phyloP scores from a whole-genome alignment of 2,113 vertebrate species.

The Dipodomys stephensi region DNA sequence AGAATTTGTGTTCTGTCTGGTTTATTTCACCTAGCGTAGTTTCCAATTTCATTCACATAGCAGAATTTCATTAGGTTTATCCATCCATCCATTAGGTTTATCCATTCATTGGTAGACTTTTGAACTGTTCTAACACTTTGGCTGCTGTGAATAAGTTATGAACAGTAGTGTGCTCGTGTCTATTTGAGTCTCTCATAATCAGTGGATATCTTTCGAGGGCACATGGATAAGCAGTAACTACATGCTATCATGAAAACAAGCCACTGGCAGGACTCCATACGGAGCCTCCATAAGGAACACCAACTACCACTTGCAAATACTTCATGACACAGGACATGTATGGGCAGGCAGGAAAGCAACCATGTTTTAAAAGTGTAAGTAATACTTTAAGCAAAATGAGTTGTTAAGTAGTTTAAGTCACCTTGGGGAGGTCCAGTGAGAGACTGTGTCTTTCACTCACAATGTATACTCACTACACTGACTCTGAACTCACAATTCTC shows the following conservation, averaged over 20 bases:
- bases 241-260: neutral
- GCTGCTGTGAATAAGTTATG: neutral
- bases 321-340: too few species aligned
- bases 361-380: too few species aligned
- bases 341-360: neutral
- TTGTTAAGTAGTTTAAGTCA: neutral
- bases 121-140: neutral
- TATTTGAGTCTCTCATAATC: neutral
- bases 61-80: neutral
- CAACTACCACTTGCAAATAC: fast-evolving
- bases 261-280: fast-evolving
- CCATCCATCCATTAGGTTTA: neutral
- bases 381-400: neutral
- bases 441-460: too few species aligned
- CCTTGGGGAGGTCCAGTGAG: too few species aligned
- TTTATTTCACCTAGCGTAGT: neutral
- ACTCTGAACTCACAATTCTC: too few species aligned
- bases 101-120: neutral
- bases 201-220: neutral
- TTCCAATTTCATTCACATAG: neutral
- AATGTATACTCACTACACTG: too few species aligned
- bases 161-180: neutral
- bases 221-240: neutral
- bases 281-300: too few species aligned
- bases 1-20: neutral